A percentile compares a stretch with the other conserved stretches of the same genome.
Evolutionary conservation across 1,140 invertebrate species (phyloP).

Genomic region (Pseudomyrmex sp.): DNA sequence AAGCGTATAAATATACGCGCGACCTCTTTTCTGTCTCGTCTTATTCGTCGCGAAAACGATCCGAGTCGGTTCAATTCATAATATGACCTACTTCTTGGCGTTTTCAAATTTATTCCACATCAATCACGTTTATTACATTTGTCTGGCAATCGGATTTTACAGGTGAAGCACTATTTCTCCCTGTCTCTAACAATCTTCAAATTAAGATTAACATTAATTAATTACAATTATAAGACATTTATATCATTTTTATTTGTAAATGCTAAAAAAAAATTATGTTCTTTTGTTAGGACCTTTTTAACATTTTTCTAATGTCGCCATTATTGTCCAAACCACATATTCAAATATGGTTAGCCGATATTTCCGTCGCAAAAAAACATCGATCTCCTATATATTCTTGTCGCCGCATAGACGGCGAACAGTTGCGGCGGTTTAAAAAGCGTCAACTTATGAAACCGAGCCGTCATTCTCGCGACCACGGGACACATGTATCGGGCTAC

Average conservation of each 20-base stretch:
- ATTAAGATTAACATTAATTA: too few relatives aligned
- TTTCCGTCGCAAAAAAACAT: not conserved
- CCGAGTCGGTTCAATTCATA: constrained; percentile 37
- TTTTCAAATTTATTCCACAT: constrained; percentile 23
- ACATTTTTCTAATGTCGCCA: not conserved
- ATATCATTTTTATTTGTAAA: too few relatives aligned
- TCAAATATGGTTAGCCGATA: not conserved
- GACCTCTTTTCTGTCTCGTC: constrained; percentile 34
- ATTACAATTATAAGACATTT: too few relatives aligned
- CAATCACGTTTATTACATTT: constrained; percentile 29
- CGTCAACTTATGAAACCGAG: constrained; percentile 23
- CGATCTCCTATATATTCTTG: not conserved
- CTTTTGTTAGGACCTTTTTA: not conserved
- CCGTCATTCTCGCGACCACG: constrained; percentile 36
- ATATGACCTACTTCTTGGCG: constrained; percentile 37
- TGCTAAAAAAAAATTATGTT: not conserved
- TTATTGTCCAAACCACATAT: not conserved
- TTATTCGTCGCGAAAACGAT: constrained; percentile 31
- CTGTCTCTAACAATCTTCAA: too few relatives aligned
- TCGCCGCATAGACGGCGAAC: not conserved
- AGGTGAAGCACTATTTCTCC: not conserved
- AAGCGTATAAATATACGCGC: constrained; percentile 44
- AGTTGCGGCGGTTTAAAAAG: constrained; percentile 27
- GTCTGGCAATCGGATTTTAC: not conserved
- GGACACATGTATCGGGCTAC: constrained; percentile 15